Base-by-base conservation (phyloP, 2,113 vertebrate species). In the Odontesthes bonariensis region DNA sequence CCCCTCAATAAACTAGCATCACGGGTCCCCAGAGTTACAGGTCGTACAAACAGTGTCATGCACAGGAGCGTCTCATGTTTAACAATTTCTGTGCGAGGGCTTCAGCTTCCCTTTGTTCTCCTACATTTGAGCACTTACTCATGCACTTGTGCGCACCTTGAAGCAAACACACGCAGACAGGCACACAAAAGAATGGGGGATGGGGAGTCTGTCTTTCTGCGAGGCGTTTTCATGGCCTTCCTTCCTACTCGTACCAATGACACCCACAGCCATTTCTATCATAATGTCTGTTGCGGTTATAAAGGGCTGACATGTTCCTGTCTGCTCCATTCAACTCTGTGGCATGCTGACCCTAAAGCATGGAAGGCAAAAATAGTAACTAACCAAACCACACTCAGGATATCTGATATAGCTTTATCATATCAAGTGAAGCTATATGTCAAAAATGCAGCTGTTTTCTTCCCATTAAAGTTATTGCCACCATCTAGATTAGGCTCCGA, bases 21-120 rank as follows among this genome's bases (percentile, higher is more conserved):
- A 69, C 6, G 1, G 63, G 35, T 68, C 73, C 56, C 73, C 27
- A 67, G 79, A 79, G 80, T 89, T 32, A 93, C 78, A 90, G 89
- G 92, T 89, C 85, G 86, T 86, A 70, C 23, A 5, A 73, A 68
- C 22, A 8, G 58, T 19, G 51, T 6, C 12, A 8, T 61, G 70
- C 57, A 63, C 47, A 74, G 69, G 23, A 42, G 8, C 61, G 65
- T 57, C 52, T 71, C 52, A 12, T 27, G 56, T 88, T 87, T 49
- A 47, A 35, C 8, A 73, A 88, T 92, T 86, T 81, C 78, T 35
- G 49, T 63, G 66, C 12, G 74, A 53, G 33, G 31, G 52, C 17
- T 55, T 83, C 70, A 35, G 52, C 51, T 81, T 62, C 61, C 71
- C 77, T 82, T 92, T 90, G 87, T 88, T 85, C 77, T 51, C 35